Conservation (phyloP, 2,797 vertebrate species). For the Centropyge bicolor region DNA sequence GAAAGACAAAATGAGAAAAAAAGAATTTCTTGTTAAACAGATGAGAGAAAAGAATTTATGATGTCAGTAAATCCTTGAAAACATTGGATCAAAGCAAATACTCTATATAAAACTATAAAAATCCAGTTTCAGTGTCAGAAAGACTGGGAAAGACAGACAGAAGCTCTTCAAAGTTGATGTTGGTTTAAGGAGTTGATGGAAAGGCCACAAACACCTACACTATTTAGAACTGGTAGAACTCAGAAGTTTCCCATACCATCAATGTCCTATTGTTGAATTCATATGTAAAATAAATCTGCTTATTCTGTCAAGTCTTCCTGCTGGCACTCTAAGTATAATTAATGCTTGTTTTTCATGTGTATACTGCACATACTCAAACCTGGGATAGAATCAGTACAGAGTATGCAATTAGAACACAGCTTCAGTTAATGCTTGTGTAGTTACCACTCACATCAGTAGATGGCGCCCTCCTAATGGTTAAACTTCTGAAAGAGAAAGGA, state of each 20-base stretch:
- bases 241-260: neutral
- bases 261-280: neutral
- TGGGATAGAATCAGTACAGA: neutral
- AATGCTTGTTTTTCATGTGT: neutral
- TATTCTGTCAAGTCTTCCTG: neutral
- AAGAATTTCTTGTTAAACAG: too few relatives aligned
- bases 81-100: too few relatives aligned
- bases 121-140: too few relatives aligned
- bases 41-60: too few relatives aligned
- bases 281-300: neutral
- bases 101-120: too few relatives aligned
- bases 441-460: slow-evolving; percentile 82
- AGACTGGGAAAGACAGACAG: neutral
- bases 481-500: slow-evolving; percentile 80
- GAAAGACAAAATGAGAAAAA: too few relatives aligned
- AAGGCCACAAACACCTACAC: neutral
- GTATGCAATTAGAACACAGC: neutral
- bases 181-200: neutral
- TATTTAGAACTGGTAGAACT: neutral
- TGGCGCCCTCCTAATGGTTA: slow-evolving; percentile 83
- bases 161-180: neutral
- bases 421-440: neutral
- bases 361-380: neutral
- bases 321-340: neutral
- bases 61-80: too few relatives aligned